These are phyloP conservation scores for Lytechinus pictus DNA, from an alignment of 35 echinoderm and acorn worm species.

Conservation along the genomic window DNA sequence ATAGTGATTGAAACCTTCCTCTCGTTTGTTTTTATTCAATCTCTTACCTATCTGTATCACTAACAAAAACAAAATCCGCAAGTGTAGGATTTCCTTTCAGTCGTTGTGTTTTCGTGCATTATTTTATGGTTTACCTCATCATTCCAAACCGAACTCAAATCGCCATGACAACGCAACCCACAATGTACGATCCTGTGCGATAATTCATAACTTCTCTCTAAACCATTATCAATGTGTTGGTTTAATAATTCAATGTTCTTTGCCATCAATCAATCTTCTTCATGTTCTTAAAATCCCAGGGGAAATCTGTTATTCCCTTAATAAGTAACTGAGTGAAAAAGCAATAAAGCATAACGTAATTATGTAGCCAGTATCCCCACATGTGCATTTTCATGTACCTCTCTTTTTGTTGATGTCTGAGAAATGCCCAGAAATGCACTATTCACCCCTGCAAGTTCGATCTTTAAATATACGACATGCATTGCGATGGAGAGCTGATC, in stretches of 20 bases:
- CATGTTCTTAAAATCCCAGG: not conserved
- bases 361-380: not conserved
- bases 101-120: too few relatives aligned
- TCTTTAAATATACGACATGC: not conserved
- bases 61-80: too few relatives aligned
- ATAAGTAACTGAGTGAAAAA: not conserved
- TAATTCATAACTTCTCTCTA: too few relatives aligned
- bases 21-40: too few relatives aligned
- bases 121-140: too few relatives aligned
- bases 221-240: not conserved
- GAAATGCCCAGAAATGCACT: not conserved
- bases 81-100: too few relatives aligned
- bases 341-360: not conserved
- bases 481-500: conserved; percentile 1
- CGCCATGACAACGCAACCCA: too few relatives aligned
- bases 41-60: too few relatives aligned
- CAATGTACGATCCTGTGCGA: too few relatives aligned
- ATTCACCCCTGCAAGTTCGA: not conserved
- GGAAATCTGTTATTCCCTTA: not conserved
- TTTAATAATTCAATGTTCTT: not conserved
- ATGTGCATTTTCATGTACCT: not conserved
- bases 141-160: too few relatives aligned
- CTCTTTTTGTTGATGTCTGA: not conserved
- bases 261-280: not conserved
- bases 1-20: too few relatives aligned